Conservation (phyloP, 1,140 invertebrate species). For the Hypothenemus hampei region DNA sequence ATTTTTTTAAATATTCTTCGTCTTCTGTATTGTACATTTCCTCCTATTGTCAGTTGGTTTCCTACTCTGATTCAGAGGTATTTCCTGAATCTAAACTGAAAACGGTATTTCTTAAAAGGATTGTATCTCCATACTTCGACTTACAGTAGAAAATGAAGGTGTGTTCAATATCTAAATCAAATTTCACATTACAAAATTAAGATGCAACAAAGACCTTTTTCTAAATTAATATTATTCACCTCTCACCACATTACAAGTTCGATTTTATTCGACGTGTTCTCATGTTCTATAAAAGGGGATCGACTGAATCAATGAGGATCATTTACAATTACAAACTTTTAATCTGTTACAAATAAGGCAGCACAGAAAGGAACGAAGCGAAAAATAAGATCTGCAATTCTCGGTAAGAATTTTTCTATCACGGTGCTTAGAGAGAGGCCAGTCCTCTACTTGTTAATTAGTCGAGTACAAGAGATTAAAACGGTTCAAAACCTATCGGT, state of each 20-base stretch:
- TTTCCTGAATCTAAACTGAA: too few species aligned
- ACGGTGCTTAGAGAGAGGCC: slow-evolving; percentile 34
- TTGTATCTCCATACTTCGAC: too few species aligned
- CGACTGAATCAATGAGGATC: slow-evolving; percentile 35
- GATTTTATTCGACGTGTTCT: slow-evolving; percentile 9
- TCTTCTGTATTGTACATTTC: too few species aligned
- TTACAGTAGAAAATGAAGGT: too few species aligned
- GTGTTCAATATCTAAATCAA: too few species aligned
- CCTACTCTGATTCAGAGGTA: too few species aligned
- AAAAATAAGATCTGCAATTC: slow-evolving; percentile 32
- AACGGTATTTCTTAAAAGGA: too few species aligned
- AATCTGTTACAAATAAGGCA: slow-evolving; percentile 41
- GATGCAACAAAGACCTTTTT: too few species aligned
- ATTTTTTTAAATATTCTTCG: too few species aligned
- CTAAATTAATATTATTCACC: slow-evolving; percentile 9
- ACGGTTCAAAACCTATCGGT: slow-evolving; percentile 12
- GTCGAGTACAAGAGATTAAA: slow-evolving; percentile 31
- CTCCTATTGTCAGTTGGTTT: too few species aligned
- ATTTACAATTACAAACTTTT: slow-evolving; percentile 41
- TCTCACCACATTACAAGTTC: neutral
- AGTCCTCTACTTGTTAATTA: slow-evolving; percentile 41
- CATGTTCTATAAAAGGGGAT: slow-evolving; percentile 21
- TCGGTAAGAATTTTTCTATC: slow-evolving; percentile 37
- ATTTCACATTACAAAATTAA: too few species aligned
- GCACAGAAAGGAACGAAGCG: slow-evolving; percentile 27